Percentiles rank a stretch among this genome's conserved stretches.
Conservation (phyloP, 2,888 invertebrate species). For the Cyrtodaria siliqua region DNA sequence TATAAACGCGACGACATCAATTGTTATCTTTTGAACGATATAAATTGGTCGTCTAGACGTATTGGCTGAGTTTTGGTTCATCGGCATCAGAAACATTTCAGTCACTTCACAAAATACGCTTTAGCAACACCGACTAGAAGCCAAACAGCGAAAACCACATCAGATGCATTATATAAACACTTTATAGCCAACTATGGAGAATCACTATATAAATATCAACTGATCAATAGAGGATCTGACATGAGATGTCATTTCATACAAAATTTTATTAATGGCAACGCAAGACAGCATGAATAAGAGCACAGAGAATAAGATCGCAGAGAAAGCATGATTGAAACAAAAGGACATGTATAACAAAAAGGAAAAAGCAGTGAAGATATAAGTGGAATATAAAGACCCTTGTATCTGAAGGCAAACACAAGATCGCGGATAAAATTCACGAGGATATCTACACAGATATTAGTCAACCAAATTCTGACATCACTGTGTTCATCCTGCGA, state of each 20-base stretch:
- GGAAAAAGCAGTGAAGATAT: conserved; percentile 8
- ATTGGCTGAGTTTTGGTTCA: too few species aligned
- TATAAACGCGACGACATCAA: too few species aligned
- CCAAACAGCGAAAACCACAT: conserved; percentile 2
- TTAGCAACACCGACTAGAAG: conserved; percentile 4
- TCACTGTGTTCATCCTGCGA: neutral
- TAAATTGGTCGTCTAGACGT: too few species aligned
- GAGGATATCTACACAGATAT: neutral
- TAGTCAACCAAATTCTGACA: neutral
- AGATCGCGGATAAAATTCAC: conserved; percentile 1
- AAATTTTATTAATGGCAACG: neutral
- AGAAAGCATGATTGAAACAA: neutral
- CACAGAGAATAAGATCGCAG: neutral
- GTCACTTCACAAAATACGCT: conserved; percentile 12
- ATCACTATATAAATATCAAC: neutral
- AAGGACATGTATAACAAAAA: conserved; percentile 12
- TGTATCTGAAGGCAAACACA: conserved; percentile 10
- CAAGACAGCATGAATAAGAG: neutral
- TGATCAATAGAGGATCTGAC: too few species aligned
- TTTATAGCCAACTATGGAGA: conserved; percentile 10
- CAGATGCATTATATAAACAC: conserved; percentile 11
- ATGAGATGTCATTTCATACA: too few species aligned
- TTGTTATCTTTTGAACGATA: too few species aligned
- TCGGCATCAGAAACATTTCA: too few species aligned
- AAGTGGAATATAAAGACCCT: conserved; percentile 6